Evolutionary conservation across 2,888 invertebrate genomes (phyloP), one percentile per base, ranked within the genome.

Genomic region (Morpho deidamia): DNA sequence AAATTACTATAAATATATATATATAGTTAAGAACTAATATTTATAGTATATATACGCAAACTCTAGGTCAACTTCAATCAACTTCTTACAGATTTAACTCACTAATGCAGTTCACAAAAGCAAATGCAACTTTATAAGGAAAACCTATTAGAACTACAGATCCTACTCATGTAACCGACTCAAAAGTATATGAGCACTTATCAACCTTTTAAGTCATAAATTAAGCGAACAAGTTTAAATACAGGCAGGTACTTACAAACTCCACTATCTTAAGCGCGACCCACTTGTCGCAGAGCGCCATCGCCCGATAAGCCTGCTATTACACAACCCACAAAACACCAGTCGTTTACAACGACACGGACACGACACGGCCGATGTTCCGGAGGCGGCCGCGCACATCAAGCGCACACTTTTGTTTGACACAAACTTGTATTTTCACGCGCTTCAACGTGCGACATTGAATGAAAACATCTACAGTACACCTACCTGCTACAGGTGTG

Each of bases 271-370:
- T 90, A 67, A 90, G 81, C 62, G 80, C 88, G 82, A 90, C 90
- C 90, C 90, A 90, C 82, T 90, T 90, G 79, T 90, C 90, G 71
- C 85, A 90, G 39, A 87, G 74, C 71, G 81, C 84, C 90, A 90
- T 90, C 57, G 60, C 61, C 62, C 60, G 68, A 62, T 66, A 66
- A 65, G 60, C 54, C 58, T 57, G 53, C 60, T 64, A 42, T 61
- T 58, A 48, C 66, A 60, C 63, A 61, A 63, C 61, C 54, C 59
- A 39, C 43, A 8, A 42, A 23, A 32, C 33, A 33, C 44, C 32
- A 48, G 33, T 23, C 44, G 38, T 43, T 55, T 47, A 52, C 58
- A 46, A 52, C 10, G 43, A 54, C 35, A 49, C 11, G 33, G 39
- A 40, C 50, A 51, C 53, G 46, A 56, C 54, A 59, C 55, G 48